Conservation (phyloP, 2,888 invertebrate genomes). For the Dryobota labecula region DNA sequence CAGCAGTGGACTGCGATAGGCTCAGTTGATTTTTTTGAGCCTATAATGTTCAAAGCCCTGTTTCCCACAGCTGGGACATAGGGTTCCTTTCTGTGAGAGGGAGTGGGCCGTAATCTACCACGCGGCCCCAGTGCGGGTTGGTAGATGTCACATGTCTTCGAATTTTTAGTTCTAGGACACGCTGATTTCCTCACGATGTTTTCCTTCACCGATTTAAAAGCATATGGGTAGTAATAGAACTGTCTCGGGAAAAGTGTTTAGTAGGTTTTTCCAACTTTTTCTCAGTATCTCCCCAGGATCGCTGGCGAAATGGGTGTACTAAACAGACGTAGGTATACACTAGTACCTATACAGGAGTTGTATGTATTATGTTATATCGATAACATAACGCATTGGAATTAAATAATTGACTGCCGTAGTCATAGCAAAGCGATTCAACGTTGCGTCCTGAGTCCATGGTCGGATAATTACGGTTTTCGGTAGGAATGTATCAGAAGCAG, state of each 20-base stretch:
- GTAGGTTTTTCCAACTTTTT: background rate
- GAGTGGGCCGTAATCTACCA: no score
- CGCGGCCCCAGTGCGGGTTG: no score
- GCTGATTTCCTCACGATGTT: no score
- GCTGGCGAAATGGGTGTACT: background rate
- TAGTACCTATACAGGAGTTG: background rate
- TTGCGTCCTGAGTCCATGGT: background rate
- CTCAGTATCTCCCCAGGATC: background rate
- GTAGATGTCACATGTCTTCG: no score
- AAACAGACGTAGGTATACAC: background rate
- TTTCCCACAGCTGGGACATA: no score
- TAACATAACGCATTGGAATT: background rate
- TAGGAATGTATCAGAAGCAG: background rate
- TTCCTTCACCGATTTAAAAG: no score
- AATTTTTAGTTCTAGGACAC: no score
- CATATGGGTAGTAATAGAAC: background rate
- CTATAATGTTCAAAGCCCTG: no score
- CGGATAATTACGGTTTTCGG: background rate
- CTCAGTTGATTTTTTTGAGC: no score
- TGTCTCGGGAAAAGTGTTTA: background rate
- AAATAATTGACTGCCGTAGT: background rate
- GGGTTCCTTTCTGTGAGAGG: no score
- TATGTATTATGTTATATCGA: background rate
- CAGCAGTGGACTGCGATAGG: no score
- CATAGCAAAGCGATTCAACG: background rate